A percentile compares a stretch with the other conserved stretches of the same genome.
phyloP scores from a whole-genome alignment of 1,140 invertebrate genomes.

The Nomia melanderi region DNA sequence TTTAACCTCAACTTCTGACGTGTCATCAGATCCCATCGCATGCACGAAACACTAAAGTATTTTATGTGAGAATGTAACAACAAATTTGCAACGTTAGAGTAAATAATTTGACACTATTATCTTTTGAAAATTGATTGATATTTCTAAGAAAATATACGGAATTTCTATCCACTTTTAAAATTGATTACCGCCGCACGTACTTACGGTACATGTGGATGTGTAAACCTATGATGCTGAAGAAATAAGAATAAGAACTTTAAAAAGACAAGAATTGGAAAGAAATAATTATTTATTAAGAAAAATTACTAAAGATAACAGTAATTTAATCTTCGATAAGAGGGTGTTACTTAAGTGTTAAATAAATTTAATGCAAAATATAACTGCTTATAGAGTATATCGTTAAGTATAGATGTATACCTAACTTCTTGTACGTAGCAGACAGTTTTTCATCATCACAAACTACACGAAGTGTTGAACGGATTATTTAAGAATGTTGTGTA shows the following conservation, averaged over 20 bases:
- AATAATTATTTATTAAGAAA: background rate
- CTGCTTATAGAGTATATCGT: background rate
- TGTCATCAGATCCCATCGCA: slow-evolving; percentile 30
- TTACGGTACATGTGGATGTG: background rate
- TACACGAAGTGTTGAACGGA: too few species aligned
- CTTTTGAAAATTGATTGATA: background rate
- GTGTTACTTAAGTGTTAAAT: background rate
- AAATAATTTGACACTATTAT: background rate
- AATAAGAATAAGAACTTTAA: slow-evolving; percentile 12
- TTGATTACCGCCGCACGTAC: background rate
- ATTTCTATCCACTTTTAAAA: background rate
- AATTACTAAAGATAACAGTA: background rate
- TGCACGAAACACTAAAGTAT: background rate
- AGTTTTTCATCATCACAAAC: background rate
- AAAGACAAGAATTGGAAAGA: background rate
- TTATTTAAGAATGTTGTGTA: background rate
- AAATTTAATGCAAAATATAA: background rate
- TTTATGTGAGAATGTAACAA: background rate
- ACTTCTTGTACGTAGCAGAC: background rate
- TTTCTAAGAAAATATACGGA: slow-evolving; percentile 5
- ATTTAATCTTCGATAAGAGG: background rate
- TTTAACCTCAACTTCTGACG: slow-evolving; percentile 45
- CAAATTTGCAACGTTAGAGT: background rate
- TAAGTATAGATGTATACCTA: background rate
- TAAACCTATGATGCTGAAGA: background rate